Evolutionary conservation across 2,888 invertebrate genomes (phyloP), one percentile per base, ranked within the genome.

Genomic region (Melieria crassipennis): DNA sequence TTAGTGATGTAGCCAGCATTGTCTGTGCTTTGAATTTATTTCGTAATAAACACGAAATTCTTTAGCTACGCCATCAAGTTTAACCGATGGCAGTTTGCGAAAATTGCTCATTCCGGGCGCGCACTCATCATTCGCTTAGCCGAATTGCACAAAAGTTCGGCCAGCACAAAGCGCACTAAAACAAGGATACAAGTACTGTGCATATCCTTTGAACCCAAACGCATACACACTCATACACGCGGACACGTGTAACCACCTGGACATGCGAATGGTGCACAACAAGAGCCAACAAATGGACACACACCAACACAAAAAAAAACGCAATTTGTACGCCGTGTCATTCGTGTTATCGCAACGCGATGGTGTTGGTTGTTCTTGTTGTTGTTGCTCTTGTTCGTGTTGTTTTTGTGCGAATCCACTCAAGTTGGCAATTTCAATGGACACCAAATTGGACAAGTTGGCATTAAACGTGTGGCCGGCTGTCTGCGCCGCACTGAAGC

Each of bases 281-380:
- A 60, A 11, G 7, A 11, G 48, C 30, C 48, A 42, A 61, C 10
- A 60, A 60, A n/a, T 45, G 42, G 43, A 46, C 52, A 64, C 30
- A 30, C 52, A 6, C n/a, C n/a, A n/a, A n/a, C n/a, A 1, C 4
- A n/a, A 46, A n/a, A 7, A 55, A 62, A 68, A 66, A 75, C 69
- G 73, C 75, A 75, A 75, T 75, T 75, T 75, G 75, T 75, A 61
- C 71, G 70, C 11, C 71, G 64, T 71, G 67, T 71, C 64, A 64
- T 63, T 55, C 66, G 72, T 72, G 72, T 72, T 65, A 67, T 72
- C 73, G 71, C 71, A 70, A 72, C 72, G 30, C 30, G 30, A 30
- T 30, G 52, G 52, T 52, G 52, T 52, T 50, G 50, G 9, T 9
- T 52, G 52, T 11, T 52, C 5, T 52, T 52, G 52, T 52, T n/a